phyloP scores from a whole-genome alignment of 2,888 invertebrate genomes.

The Strigamia crassipes region DNA sequence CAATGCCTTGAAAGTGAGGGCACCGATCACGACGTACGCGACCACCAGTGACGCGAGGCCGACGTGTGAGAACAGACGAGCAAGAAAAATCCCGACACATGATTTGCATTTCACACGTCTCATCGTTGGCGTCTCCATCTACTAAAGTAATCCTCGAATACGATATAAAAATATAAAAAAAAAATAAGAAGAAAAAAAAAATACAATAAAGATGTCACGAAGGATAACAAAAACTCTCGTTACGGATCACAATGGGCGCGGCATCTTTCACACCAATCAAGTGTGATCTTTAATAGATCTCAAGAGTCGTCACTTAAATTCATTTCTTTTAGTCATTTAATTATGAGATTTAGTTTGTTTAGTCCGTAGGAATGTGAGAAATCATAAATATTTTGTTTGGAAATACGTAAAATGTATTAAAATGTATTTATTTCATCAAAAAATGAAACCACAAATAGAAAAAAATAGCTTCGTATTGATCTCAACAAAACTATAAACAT shows the following conservation, averaged over 20 bases:
- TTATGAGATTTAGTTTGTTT: background rate
- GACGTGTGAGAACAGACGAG: slow-evolving; percentile 70
- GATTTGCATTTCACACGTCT: slow-evolving; percentile 49
- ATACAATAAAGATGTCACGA: slow-evolving; percentile 2
- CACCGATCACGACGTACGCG: slow-evolving; percentile 74
- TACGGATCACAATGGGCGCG: background rate
- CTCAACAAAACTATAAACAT: no score
- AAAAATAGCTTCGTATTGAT: no score
- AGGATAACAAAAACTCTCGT: slow-evolving; percentile 8
- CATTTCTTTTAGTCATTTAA: background rate
- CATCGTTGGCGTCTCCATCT: slow-evolving; percentile 46
- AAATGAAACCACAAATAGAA: no score
- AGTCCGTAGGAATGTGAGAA: background rate
- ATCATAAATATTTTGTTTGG: background rate
- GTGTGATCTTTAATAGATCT: slow-evolving; percentile 20
- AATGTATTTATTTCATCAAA: no score
- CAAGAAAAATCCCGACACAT: slow-evolving; percentile 61
- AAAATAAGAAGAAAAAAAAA: background rate
- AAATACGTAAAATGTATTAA: no score
- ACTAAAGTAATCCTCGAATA: background rate
- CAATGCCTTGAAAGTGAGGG: slow-evolving; percentile 73
- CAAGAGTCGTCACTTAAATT: background rate
- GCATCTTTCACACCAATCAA: slow-evolving; percentile 32
- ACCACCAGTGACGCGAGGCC: slow-evolving; percentile 75
- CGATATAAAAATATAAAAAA: background rate